Conservation (phyloP, 2,797 vertebrate species). For the Miichthys miiuy region DNA sequence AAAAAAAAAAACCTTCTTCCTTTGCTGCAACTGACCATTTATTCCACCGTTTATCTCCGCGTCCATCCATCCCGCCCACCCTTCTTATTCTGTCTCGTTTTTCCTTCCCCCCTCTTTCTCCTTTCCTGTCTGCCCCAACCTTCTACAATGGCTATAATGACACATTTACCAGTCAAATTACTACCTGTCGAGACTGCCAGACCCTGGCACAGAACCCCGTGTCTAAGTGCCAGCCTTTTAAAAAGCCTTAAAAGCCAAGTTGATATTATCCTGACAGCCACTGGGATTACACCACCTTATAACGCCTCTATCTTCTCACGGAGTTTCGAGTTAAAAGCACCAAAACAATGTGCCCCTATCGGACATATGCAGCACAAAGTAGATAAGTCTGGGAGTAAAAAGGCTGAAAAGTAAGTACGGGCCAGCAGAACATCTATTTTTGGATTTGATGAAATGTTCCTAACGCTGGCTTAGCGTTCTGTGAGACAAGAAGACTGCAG, state of each 20-base stretch:
- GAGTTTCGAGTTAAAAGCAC: constrained; percentile 57
- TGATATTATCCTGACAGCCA: constrained; percentile 73
- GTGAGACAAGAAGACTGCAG: constrained; percentile 54
- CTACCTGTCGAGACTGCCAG: constrained; percentile 76
- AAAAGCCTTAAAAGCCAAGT: constrained; percentile 72
- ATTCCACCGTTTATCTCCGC: constrained; percentile 37
- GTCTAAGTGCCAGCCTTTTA: constrained; percentile 75
- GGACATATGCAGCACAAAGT: constrained; percentile 44
- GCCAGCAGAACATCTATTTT: constrained; percentile 60
- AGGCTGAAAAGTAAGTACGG: constrained; percentile 35
- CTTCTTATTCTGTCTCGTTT: constrained; percentile 19
- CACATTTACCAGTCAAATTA: constrained; percentile 85
- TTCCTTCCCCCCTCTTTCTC: constrained; percentile 22
- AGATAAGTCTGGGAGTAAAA: constrained; percentile 39
- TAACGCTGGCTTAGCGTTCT: constrained; percentile 39
- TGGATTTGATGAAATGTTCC: constrained; percentile 60
- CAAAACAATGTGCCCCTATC: constrained; percentile 61
- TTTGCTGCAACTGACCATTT: constrained; percentile 32
- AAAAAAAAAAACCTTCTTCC: constrained; percentile 16
- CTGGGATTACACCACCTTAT: constrained; percentile 59
- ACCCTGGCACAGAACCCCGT: constrained; percentile 66
- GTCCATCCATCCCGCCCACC: constrained; percentile 11
- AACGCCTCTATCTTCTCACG: constrained; percentile 57
- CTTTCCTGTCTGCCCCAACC: constrained; percentile 62
- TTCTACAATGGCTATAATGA: constrained; percentile 79